Evolutionary conservation across 2,797 vertebrate genomes (phyloP).

Genomic region (Bryconaethiops microstoma): DNA sequence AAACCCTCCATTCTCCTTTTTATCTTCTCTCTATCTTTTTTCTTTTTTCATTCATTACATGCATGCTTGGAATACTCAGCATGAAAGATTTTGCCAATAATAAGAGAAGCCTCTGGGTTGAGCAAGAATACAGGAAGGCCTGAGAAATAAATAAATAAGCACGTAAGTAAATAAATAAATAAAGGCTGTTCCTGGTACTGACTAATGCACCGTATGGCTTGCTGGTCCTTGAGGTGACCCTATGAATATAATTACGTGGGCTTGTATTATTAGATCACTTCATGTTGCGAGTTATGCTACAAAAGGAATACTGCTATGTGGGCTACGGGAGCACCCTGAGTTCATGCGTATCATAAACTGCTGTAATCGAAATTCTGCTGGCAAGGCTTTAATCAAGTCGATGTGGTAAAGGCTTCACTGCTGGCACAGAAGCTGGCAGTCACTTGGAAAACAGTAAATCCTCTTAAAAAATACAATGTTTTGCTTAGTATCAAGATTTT

Average conservation of each 20-base stretch:
- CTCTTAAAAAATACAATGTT: neutral
- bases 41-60: neutral
- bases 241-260: slow-evolving; percentile 36
- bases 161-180: neutral
- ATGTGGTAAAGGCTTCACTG: neutral
- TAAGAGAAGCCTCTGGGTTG: neutral
- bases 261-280: slow-evolving; percentile 39
- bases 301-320: slow-evolving; percentile 11
- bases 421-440: neutral
- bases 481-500: neutral
- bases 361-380: slow-evolving; percentile 4
- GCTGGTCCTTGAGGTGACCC: slow-evolving; percentile 23
- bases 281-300: slow-evolving; percentile 15
- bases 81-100: slow-evolving; percentile 1
- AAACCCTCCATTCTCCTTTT: slow-evolving; percentile 7
- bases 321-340: neutral
- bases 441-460: neutral
- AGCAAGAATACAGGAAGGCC: neutral
- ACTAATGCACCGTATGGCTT: slow-evolving; percentile 12
- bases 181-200: neutral
- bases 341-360: neutral
- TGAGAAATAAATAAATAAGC: neutral
- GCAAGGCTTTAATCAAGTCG: slow-evolving; percentile 22
- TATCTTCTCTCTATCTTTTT: neutral
- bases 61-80: neutral